Percentiles rank a stretch among this genome's conserved stretches.
Conservation (phyloP, 37 sponge, comb jelly and placozoan genomes). For the Mnemiopsis leidyi region DNA sequence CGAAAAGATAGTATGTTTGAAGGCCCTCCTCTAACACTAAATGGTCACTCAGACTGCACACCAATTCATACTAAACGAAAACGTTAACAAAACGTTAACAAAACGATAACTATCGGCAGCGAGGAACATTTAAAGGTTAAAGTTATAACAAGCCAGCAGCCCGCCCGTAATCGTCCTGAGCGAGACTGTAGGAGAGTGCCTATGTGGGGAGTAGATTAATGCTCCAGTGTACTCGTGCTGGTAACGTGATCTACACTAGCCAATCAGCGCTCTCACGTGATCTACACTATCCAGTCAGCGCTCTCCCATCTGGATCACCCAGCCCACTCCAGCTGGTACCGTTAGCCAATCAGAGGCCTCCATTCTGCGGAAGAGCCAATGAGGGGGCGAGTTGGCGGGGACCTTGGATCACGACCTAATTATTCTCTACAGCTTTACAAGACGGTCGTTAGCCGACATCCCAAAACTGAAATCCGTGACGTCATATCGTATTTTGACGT, state of each 20-base stretch:
- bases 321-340: neutral
- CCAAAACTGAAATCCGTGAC: neutral
- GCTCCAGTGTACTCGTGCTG: no score
- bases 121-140: neutral
- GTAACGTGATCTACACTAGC: no score
- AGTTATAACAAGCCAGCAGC: neutral
- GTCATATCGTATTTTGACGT: neutral
- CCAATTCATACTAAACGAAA: no score
- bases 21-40: no score
- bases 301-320: neutral
- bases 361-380: neutral
- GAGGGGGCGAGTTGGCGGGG: neutral
- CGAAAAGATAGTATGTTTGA: no score
- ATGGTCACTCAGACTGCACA: no score
- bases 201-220: neutral
- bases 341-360: neutral
- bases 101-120: no score
- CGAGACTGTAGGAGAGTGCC: neutral
- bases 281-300: neutral
- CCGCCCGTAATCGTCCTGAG: neutral
- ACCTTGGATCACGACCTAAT: neutral
- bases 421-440: neutral
- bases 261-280: neutral
- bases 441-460: neutral
- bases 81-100: no score